Conservation (phyloP, 2,888 invertebrate species). For the Microctonus aethiopoides region DNA sequence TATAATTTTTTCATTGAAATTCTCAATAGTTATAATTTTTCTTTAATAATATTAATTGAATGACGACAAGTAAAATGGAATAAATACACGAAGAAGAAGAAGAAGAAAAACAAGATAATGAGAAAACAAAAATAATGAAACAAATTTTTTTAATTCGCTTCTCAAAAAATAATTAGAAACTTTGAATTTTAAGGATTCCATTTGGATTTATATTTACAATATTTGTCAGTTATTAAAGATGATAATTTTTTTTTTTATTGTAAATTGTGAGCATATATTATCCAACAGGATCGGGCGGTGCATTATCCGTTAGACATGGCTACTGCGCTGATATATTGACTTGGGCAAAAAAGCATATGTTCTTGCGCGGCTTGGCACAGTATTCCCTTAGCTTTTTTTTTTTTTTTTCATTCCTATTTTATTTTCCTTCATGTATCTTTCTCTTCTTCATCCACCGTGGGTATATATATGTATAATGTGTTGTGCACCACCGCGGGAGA, state of each 20-base stretch:
- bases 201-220: slow-evolving; percentile 20
- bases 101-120: no score
- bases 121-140: no score
- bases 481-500: background rate
- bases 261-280: background rate
- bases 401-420: background rate
- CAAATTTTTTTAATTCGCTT: no score
- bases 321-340: slow-evolving; percentile 64
- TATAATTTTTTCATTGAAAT: background rate
- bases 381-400: slow-evolving; percentile 32
- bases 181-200: slow-evolving; percentile 6
- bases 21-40: background rate
- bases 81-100: no score
- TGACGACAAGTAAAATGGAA: background rate
- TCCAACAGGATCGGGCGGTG: slow-evolving; percentile 53
- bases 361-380: slow-evolving; percentile 55
- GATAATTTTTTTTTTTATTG: background rate
- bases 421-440: background rate
- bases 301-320: slow-evolving; percentile 66
- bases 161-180: slow-evolving; percentile 25
- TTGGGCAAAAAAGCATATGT: slow-evolving; percentile 60
- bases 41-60: background rate
- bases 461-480: no score
- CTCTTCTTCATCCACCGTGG: background rate
- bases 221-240: slow-evolving; percentile 21